Base-by-base conservation (phyloP, 2,888 invertebrate genomes). In the Tuberolachnus salignus region DNA sequence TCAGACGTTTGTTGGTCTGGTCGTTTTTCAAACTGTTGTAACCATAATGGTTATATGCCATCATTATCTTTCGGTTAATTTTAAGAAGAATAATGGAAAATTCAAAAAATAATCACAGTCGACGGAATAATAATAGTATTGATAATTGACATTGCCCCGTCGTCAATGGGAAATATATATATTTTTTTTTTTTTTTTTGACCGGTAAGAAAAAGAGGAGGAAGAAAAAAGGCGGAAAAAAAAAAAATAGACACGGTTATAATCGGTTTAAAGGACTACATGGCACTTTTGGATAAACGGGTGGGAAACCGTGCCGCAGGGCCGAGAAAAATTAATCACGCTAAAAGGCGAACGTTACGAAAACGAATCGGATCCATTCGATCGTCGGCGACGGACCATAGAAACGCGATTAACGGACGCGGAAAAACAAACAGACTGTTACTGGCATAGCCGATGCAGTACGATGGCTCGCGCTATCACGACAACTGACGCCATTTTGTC, bases 401-500 rank as follows among this genome's bases (percentile, higher is more conserved):
- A 63, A 63, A 42, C 8, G 16, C 67, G 59, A 23, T n/a, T n/a
- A n/a, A n/a, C 11, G 14, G 6, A 34, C 10, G 26, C 34, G 34
- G n/a, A 34, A 34, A 57, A 71, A 70, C 34, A 42, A 70, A 34
- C 14, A 21, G 16, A 6, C 34, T 16, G 10, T 21, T 26, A 72
- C 46, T 34, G 6, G 34, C 34, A 34, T 34, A 34, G n/a, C n/a
- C n/a, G 34, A 34, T 34, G 34, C 6, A 34, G 6, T 34, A 34
- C 34, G 34, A 34, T 6, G 34, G 34, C 14, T 51, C 44, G 75
- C 42, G 26, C 69, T 78, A 78, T 78, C 78, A 78, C 16, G 34
- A 42, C n/a, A 61, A 21, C 21, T 14, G 78, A 78, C 78, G 78
- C 78, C 78, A 78, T 78, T 78, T 78, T 78, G 78, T 69, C 78